A percentile compares a stretch with the other conserved stretches of the same genome.
These are phyloP conservation scores for Malthinus seriepunctatus DNA, from an alignment of 2,888 invertebrate genomes.

Conservation along the genomic window DNA sequence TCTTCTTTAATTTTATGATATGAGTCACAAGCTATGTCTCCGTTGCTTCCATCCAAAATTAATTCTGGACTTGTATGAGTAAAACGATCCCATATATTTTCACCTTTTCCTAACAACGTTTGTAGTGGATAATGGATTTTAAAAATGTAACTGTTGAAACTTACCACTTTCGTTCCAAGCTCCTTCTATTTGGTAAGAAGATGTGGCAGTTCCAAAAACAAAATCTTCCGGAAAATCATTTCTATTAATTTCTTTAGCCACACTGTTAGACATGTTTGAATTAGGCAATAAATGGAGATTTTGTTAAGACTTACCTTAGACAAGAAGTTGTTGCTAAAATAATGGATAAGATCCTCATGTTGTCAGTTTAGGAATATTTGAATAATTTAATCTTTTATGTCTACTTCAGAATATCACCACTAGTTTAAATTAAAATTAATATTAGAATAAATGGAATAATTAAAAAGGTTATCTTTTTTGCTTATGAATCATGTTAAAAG, in stretches of 20 bases:
- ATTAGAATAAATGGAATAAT: too few species aligned
- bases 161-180: constrained; percentile 57
- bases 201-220: constrained; percentile 64
- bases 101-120: constrained; percentile 59
- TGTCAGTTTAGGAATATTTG: too few species aligned
- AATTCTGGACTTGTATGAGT: constrained; percentile 58
- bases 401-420: too few species aligned
- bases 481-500: too few species aligned
- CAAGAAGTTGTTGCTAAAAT: too few species aligned
- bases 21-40: constrained; percentile 67
- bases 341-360: too few species aligned
- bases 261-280: not conserved
- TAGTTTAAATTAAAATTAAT: too few species aligned
- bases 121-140: constrained; percentile 2
- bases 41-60: constrained; percentile 60
- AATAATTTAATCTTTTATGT: too few species aligned
- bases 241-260: not conserved
- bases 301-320: not conserved
- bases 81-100: constrained; percentile 71
- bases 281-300: too few species aligned
- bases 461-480: too few species aligned
- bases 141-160: not conserved
- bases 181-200: constrained; percentile 66
- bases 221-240: constrained; percentile 13
- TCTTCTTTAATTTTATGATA: constrained; percentile 67